Evolutionary conservation across 2,888 invertebrate species (phyloP).

Genomic region (Cephalotes varians): DNA sequence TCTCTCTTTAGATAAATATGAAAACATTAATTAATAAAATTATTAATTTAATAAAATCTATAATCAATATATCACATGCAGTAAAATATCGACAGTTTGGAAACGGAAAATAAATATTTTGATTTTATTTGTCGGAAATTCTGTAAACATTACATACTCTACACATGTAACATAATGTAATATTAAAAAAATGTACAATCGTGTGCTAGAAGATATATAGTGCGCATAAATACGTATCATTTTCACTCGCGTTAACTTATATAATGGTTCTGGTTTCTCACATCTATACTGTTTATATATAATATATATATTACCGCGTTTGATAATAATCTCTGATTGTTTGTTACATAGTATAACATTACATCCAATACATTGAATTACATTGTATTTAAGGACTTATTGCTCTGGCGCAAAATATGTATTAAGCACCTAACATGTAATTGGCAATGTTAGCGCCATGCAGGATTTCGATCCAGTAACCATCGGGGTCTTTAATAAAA

Average conservation of each 20-base stretch:
- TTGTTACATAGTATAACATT: constrained; percentile 57
- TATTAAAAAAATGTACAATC: constrained; percentile 71
- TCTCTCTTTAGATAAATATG: not conserved
- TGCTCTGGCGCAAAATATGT: constrained; percentile 26
- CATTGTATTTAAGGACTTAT: constrained; percentile 49
- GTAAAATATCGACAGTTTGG: constrained; percentile 1
- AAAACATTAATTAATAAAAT: no score
- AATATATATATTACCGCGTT: constrained; percentile 13
- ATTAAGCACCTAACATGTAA: constrained; percentile 65
- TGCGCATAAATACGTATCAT: constrained; percentile 67
- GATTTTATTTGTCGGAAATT: constrained; percentile 73
- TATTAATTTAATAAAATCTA: no score
- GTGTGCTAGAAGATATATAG: constrained; percentile 71
- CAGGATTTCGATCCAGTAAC: constrained; percentile 98
- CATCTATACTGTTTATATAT: constrained; percentile 32
- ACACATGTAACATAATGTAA: constrained; percentile 70
- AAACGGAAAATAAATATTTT: constrained; percentile 79
- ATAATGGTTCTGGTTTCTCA: constrained; percentile 59
- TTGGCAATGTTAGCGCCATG: constrained; percentile 84
- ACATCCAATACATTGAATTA: constrained; percentile 39
- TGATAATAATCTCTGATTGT: constrained; percentile 18
- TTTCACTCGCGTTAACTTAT: constrained; percentile 62
- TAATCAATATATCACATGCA: not conserved
- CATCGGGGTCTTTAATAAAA: constrained; percentile 98
- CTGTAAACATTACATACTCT: constrained; percentile 70